Conservation (phyloP, 2,797 vertebrate genomes). For the Pampus argenteus region DNA sequence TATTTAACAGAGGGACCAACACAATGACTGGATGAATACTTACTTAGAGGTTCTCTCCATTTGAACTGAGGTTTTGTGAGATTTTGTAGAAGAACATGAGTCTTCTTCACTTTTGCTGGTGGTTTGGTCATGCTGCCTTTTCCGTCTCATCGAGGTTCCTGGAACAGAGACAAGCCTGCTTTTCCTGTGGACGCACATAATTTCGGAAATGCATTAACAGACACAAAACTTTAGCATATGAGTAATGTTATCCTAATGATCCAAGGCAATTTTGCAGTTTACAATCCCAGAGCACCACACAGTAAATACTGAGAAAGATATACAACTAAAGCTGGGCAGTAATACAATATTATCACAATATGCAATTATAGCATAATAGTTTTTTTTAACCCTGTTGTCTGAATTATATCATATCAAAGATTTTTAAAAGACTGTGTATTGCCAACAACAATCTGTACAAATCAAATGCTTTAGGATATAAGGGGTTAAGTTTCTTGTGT, state of each 20-base stretch:
- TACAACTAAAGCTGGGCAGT: too few relatives aligned
- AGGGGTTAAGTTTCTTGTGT: too few relatives aligned
- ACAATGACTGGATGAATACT: neutral
- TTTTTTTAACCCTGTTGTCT: too few relatives aligned
- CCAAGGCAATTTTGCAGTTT: too few relatives aligned
- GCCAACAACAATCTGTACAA: neutral
- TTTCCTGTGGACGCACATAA: slow-evolving; percentile 25
- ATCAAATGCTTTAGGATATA: neutral
- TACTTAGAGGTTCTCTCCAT: slow-evolving; percentile 43
- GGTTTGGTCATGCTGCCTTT: neutral
- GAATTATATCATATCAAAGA: too few relatives aligned
- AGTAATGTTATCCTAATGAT: neutral
- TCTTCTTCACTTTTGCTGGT: slow-evolving; percentile 56
- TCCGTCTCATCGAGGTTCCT: neutral
- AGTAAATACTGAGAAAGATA: too few relatives aligned
- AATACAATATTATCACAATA: too few relatives aligned
- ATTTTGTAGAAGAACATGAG: neutral
- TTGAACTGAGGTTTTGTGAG: slow-evolving; percentile 8
- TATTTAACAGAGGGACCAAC: neutral
- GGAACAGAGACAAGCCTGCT: slow-evolving; percentile 12
- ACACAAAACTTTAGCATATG: neutral
- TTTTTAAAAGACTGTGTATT: neutral
- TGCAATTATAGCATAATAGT: too few relatives aligned
- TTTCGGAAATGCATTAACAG: slow-evolving; percentile 21
- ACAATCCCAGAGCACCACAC: too few relatives aligned